Conservation (phyloP, 35 echinoderm and acorn worm genomes). For the Lytechinus variegatus region DNA sequence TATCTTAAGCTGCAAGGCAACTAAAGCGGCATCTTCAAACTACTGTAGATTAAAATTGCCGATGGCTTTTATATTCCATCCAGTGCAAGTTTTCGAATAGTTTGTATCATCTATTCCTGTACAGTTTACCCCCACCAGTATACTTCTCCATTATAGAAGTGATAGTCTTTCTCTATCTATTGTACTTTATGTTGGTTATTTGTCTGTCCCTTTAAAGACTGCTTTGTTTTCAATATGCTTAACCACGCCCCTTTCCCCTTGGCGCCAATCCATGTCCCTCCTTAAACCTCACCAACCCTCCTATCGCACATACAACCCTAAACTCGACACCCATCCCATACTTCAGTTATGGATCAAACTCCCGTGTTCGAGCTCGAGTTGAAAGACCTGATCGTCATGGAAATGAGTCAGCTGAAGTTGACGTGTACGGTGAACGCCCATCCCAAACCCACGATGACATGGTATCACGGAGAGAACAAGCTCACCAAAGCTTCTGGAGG, state of each 20-base stretch:
- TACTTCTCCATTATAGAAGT: too few species aligned
- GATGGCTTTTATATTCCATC: too few species aligned
- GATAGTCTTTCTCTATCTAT: too few species aligned
- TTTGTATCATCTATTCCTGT: too few species aligned
- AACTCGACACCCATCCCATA: neutral
- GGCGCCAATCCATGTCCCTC: neutral
- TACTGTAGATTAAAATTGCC: too few species aligned
- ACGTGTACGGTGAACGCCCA: slow-evolving; percentile 77
- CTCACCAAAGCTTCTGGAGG: slow-evolving; percentile 53
- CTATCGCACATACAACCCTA: neutral
- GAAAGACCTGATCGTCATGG: slow-evolving; percentile 69
- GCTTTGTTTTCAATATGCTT: neutral
- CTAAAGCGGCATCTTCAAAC: too few species aligned
- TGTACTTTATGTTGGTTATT: neutral
- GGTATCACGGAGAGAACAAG: slow-evolving; percentile 62
- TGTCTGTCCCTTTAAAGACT: neutral
- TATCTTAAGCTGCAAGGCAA: too few species aligned
- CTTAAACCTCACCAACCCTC: neutral
- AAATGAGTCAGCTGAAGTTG: slow-evolving; percentile 72
- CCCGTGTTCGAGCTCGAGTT: slow-evolving; percentile 75
- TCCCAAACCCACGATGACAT: slow-evolving; percentile 73
- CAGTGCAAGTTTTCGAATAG: too few species aligned
- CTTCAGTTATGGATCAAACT: slow-evolving; percentile 54
- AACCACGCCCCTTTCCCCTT: neutral
- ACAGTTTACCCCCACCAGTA: too few species aligned